Evolutionary conservation across 2,113 vertebrate genomes (phyloP), one percentile per base, ranked within the genome.

Genomic region (Gavia stellata): DNA sequence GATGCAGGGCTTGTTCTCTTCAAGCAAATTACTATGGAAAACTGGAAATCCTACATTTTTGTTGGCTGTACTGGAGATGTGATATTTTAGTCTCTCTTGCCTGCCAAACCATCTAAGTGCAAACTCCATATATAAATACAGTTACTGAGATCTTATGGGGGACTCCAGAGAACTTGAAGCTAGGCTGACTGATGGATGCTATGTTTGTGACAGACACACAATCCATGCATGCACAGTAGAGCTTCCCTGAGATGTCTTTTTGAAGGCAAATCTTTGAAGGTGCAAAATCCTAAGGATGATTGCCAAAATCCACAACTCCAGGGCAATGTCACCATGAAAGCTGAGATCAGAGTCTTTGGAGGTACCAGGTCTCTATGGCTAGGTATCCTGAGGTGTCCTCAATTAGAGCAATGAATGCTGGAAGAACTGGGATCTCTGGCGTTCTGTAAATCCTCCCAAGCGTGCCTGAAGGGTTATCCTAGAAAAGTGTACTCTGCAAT

Each of bases 81-180:
- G 18, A 63, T 21, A 62, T 6, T 12, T 75, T 75, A 62, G 8
- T 83, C 14, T 81, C 86, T 77, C 62, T 62, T 79, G 23, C 6
- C 34, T 77, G 62, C 16, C 44, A 68, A 92, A 92, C 12, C 17
- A 75, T 42, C 15, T 58, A 78, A 63, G 21, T 61, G 50, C 16
- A 82, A 71, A 75, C 10, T 85, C 21, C 34, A 4, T 20, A n/a
- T 14, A 59, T 18, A 90, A 90, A 81, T 47, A 55, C 29, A 72
- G 17, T 47, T 71, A 58, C 28, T 78, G 73, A 87, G 31, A 58
- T 40, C 21, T 49, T 40, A 36, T 0, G 0, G n/a, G 0, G n/a
- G 38, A 74, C 38, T 45, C 29, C 42, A 70, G 23, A 59, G 38
- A 55, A 63, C 20, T 23, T 66, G 42, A 71, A 88, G 44, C 23